Percentiles rank a stretch among this genome's conserved stretches.
These are phyloP conservation scores for Trichacis sp. DNA, from an alignment of 2,888 invertebrate genomes.

Conservation along the genomic window DNA sequence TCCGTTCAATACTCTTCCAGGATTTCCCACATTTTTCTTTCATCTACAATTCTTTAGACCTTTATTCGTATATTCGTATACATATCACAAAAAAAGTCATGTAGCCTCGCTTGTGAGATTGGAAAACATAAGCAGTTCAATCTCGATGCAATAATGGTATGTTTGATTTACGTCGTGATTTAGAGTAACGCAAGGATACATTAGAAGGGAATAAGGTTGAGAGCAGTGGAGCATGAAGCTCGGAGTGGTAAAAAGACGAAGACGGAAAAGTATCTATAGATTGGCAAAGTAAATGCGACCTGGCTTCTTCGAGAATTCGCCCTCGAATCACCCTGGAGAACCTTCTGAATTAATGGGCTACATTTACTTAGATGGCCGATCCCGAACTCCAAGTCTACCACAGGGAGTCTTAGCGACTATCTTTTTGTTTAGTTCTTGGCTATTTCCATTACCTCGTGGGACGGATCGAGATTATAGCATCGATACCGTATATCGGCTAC, in stretches of 20 bases:
- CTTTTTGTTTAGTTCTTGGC: constrained; percentile 40
- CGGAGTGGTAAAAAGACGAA: constrained; percentile 9
- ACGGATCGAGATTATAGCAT: constrained; percentile 32
- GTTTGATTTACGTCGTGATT: constrained; percentile 8
- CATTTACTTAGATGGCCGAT: constrained; percentile 54
- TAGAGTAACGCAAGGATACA: not conserved
- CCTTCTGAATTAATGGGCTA: constrained; percentile 52
- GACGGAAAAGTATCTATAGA: constrained; percentile 23
- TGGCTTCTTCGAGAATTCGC: constrained; percentile 37
- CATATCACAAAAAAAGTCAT: constrained; percentile 1
- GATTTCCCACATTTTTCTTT: not conserved
- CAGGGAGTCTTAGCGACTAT: constrained; percentile 25
- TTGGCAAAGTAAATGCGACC: constrained; percentile 31
- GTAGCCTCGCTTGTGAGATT: not conserved
- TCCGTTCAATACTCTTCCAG: not conserved
- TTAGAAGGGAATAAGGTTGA: constrained; percentile 14
- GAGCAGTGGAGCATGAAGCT: constrained; percentile 2
- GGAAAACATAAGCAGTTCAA: constrained; percentile 8
- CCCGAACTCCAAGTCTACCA: constrained; percentile 35
- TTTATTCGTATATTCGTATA: constrained; percentile 5
- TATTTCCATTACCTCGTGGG: constrained; percentile 47
- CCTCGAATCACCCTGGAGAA: constrained; percentile 36
- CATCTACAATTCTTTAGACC: not conserved
- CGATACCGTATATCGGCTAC: too few relatives aligned
- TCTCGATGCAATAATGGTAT: constrained; percentile 5